Conservation (phyloP, 2,797 vertebrate genomes). For the Crocodylus rhombifer region DNA sequence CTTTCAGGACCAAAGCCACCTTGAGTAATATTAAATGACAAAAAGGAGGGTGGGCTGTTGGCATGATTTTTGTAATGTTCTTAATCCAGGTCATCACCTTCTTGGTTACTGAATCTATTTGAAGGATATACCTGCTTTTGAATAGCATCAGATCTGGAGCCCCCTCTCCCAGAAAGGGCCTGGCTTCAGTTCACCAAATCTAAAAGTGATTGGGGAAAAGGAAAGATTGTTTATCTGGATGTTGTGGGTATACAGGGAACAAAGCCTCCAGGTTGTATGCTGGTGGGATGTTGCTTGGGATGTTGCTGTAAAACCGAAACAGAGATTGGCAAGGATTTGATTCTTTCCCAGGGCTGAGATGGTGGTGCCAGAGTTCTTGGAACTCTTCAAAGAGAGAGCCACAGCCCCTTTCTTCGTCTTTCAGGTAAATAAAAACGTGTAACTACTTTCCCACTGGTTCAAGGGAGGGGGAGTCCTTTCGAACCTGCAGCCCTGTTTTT, state of each 20-base stretch:
- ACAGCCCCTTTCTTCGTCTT: conserved; percentile 98
- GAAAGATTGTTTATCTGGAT: neutral
- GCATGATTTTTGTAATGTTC: neutral
- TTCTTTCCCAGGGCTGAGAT: conserved; percentile 88
- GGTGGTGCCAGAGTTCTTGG: conserved; percentile 96
- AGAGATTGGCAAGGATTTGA: fast-evolving
- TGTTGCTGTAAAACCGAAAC: neutral
- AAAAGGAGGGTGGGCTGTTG: neutral
- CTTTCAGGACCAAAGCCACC: fast-evolving
- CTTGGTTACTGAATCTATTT: too few species aligned
- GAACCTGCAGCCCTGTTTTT: neutral
- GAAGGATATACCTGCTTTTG: neutral
- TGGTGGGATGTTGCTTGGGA: neutral
- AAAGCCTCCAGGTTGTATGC: fast-evolving
- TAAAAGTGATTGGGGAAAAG: fast-evolving
- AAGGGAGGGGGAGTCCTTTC: neutral
- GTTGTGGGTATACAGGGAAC: neutral
- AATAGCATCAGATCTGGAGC: fast-evolving
- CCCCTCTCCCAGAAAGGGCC: neutral
- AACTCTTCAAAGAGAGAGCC: conserved; percentile 95
- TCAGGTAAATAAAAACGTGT: conserved; percentile 82
- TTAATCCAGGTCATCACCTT: fast-evolving
- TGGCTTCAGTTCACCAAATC: neutral
- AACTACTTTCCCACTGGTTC: neutral
- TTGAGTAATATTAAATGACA: fast-evolving